Evolutionary conservation across 2,113 vertebrate species (phyloP).

Genomic region (Scartelaos histophorus): DNA sequence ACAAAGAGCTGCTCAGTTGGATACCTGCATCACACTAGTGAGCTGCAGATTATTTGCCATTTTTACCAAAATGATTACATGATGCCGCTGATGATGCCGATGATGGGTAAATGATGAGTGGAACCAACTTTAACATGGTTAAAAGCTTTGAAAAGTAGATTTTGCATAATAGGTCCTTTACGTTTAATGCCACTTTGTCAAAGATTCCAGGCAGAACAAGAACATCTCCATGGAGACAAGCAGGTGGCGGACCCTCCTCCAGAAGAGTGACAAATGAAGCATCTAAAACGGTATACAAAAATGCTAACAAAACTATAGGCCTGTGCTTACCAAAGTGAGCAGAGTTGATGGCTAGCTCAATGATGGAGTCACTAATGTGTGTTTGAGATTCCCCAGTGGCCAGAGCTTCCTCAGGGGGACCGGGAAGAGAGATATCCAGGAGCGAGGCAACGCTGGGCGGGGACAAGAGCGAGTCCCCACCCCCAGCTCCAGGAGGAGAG

Average conservation of each 20-base stretch:
- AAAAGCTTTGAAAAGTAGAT: no score
- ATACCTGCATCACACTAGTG: no score
- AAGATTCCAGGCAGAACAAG: no score
- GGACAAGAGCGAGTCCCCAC: conserved; percentile 84
- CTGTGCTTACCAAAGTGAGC: conserved; percentile 84
- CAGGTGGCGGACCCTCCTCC: no score
- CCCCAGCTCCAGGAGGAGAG: conserved; percentile 72
- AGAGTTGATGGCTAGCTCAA: conserved; percentile 97
- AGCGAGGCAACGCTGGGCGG: conserved; percentile 94
- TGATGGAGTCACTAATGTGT: conserved; percentile 98
- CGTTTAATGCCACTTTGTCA: no score
- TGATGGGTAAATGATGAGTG: no score
- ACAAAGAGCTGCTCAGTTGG: neutral
- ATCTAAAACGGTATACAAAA: neutral
- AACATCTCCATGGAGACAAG: no score
- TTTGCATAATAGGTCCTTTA: no score
- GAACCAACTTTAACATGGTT: no score
- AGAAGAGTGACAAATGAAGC: neutral
- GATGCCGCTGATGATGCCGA: no score
- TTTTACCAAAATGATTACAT: no score
- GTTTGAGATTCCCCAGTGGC: conserved; percentile 88
- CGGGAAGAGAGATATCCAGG: conserved; percentile 94
- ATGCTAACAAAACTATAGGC: neutral
- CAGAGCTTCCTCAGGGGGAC: conserved; percentile 93
- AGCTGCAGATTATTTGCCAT: no score